A percentile compares a stretch with the other conserved stretches of the same genome.
Conservation (phyloP, 2,113 vertebrate species). For the Pelobates fuscus region DNA sequence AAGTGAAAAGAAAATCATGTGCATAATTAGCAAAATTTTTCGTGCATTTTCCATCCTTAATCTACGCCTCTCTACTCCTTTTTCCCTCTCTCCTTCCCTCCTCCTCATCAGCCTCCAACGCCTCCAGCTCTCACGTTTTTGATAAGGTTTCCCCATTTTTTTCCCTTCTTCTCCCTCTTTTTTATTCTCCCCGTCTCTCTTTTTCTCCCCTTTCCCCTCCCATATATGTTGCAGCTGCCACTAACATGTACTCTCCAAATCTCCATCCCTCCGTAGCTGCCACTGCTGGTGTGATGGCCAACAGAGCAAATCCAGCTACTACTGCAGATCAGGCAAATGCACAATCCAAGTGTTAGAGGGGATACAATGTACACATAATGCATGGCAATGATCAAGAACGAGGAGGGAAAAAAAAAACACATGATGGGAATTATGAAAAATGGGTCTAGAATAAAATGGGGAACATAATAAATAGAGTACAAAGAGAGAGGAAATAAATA, state of each 20-base stretch:
- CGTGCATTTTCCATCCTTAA: not conserved
- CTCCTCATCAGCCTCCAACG: conserved; percentile 18
- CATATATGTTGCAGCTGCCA: conserved; percentile 32
- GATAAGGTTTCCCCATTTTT: conserved; percentile 16
- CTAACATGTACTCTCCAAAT: conserved; percentile 14
- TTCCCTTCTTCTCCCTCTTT: not conserved
- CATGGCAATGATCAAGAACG: not conserved
- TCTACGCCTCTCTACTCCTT: not conserved
- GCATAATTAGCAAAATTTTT: not conserved
- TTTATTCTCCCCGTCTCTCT: not conserved
- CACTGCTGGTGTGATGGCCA: conserved; percentile 16
- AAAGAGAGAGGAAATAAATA: not conserved
- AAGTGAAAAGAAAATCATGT: not conserved
- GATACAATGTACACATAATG: not conserved
- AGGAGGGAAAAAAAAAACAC: too few relatives aligned
- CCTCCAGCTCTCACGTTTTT: conserved; percentile 40
- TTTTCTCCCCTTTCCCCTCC: not conserved
- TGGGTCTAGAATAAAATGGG: too few relatives aligned
- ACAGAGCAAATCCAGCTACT: conserved; percentile 30
- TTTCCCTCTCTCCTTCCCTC: not conserved
- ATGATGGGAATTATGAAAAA: not conserved
- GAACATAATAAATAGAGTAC: too few relatives aligned
- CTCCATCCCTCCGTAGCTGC: conserved; percentile 13
- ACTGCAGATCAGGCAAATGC: conserved; percentile 24
- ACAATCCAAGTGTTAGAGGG: conserved; percentile 11